These are phyloP conservation scores for Cinclus mexicanus DNA, from an alignment of 2,113 vertebrate species.

Conservation along the genomic window DNA sequence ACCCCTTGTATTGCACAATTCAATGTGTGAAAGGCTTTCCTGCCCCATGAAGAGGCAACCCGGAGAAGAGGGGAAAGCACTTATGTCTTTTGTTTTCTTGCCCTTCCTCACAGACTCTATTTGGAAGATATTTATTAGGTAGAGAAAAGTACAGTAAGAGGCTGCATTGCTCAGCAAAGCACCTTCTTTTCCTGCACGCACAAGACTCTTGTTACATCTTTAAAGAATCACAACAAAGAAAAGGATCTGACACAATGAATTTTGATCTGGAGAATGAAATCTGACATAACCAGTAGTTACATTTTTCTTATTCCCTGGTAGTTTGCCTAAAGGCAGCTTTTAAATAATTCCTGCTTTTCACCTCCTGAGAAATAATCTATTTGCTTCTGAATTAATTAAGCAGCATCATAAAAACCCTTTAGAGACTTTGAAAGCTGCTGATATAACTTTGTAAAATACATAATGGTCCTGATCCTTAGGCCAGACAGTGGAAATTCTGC, in stretches of 20 bases:
- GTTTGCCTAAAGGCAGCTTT: constrained; percentile 68
- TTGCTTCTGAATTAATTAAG: constrained; percentile 66
- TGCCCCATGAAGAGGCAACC: background rate
- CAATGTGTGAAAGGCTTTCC: background rate
- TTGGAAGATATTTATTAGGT: background rate
- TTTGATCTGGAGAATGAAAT: constrained; percentile 65
- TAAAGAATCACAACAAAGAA: constrained; percentile 35
- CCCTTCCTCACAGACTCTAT: background rate
- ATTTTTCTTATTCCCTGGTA: constrained; percentile 66
- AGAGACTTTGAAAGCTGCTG: constrained; percentile 45
- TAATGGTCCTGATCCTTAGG: background rate
- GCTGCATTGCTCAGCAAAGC: background rate
- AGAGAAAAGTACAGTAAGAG: background rate
- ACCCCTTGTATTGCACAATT: background rate
- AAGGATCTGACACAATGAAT: constrained; percentile 57
- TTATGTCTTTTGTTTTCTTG: background rate
- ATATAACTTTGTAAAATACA: constrained; percentile 3
- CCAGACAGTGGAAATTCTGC: background rate
- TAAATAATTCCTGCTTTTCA: constrained; percentile 66
- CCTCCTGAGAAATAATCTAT: constrained; percentile 62
- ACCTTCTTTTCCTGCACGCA: background rate
- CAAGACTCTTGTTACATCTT: background rate
- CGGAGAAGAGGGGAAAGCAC: background rate
- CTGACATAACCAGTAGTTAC: constrained; percentile 69
- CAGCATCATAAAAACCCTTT: constrained; percentile 36